Evolutionary conservation across 2,797 vertebrate species (phyloP).

Genomic region (Girardinus metallicus): DNA sequence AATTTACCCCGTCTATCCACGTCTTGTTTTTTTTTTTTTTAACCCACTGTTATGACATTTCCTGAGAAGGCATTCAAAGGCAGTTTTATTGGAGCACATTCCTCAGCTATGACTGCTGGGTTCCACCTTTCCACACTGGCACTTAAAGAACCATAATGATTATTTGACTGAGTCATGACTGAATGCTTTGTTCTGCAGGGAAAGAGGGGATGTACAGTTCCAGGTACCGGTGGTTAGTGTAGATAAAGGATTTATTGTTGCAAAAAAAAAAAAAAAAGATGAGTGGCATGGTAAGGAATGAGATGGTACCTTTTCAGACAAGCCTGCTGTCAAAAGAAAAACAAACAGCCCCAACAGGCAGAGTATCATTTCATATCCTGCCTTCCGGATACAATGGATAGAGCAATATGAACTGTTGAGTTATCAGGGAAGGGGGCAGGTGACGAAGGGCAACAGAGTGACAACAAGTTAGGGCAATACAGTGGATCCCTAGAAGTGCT

Average conservation of each 20-base stretch:
- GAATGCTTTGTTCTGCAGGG: constrained; percentile 70
- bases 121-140: constrained; percentile 72
- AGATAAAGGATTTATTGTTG: constrained; percentile 71
- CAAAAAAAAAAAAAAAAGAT: constrained; percentile 15
- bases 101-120: constrained; percentile 67
- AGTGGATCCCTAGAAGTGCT: constrained; percentile 8
- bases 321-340: constrained; percentile 51
- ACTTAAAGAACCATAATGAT: constrained; percentile 75
- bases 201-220: constrained; percentile 66
- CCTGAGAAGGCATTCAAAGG: constrained; percentile 68
- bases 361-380: constrained; percentile 26
- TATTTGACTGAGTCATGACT: constrained; percentile 78
- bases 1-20: constrained; percentile 63
- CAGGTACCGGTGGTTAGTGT: constrained; percentile 43
- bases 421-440: background rate
- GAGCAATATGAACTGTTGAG: constrained; percentile 38
- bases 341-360: constrained; percentile 62
- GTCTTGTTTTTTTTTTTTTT: constrained; percentile 40
- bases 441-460: constrained; percentile 27
- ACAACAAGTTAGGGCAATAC: constrained; percentile 42
- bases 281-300: constrained; percentile 55
- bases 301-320: constrained; percentile 55
- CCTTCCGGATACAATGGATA: constrained; percentile 43
- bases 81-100: constrained; percentile 77
- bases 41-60: constrained; percentile 72